phyloP scores from a whole-genome alignment of 2,888 invertebrate species.

The Lasioglossum morio region DNA sequence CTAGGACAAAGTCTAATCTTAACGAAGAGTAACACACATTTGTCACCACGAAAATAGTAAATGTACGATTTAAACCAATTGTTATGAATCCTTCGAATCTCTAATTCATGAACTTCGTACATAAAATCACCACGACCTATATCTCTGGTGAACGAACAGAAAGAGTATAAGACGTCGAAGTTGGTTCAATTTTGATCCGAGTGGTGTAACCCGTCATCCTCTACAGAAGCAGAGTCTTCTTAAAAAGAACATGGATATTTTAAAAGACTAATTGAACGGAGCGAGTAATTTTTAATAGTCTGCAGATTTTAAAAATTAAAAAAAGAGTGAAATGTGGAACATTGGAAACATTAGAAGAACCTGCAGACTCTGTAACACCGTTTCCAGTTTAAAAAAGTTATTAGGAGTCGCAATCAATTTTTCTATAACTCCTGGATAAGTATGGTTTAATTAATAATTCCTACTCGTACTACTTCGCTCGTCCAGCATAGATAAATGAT shows the following conservation, averaged over 20 bases:
- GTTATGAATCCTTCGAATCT: background rate
- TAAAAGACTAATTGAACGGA: background rate
- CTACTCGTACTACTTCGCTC: background rate
- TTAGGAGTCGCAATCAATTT: background rate
- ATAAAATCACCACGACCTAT: background rate
- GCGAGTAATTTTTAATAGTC: background rate
- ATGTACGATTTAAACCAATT: background rate
- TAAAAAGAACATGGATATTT: background rate
- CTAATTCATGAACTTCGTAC: background rate
- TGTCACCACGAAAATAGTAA: background rate
- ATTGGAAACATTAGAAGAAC: background rate
- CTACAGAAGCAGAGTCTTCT: background rate
- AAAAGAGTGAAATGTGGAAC: background rate
- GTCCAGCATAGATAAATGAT: background rate
- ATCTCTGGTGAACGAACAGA: background rate
- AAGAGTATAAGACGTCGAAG: background rate
- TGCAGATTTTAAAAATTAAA: background rate
- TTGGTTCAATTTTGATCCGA: background rate
- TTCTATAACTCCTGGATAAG: background rate
- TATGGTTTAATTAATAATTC: background rate
- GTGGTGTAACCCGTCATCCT: background rate
- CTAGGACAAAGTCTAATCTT: background rate
- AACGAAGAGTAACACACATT: background rate
- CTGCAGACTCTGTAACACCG: background rate
- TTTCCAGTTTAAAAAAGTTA: background rate